A percentile compares a stretch with the other conserved stretches of the same genome.
Evolutionary conservation across 2,797 vertebrate genomes (phyloP).

Genomic region (Peromyscus eremicus): DNA sequence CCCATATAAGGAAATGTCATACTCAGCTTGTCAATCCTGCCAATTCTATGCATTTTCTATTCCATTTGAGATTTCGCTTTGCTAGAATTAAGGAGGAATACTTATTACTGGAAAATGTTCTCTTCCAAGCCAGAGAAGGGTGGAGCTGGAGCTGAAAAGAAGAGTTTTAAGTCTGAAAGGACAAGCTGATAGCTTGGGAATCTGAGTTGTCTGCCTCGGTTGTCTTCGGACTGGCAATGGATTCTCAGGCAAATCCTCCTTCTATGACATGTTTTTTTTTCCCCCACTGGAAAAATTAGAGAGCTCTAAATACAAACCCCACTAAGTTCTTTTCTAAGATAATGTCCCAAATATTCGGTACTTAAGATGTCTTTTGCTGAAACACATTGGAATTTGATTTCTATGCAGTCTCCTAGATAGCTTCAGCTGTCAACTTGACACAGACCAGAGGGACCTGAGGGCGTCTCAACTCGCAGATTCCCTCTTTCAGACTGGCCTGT

Average conservation of each 20-base stretch:
- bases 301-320: not conserved
- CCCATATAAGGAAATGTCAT: conserved; percentile 62
- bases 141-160: conserved; percentile 9
- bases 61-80: conserved; percentile 32
- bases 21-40: conserved; percentile 39
- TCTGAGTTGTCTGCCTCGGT: not conserved
- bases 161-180: not conserved
- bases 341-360: conserved; percentile 49
- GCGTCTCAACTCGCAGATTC: not conserved
- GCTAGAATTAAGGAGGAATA: not conserved
- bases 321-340: conserved; percentile 18
- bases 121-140: not conserved
- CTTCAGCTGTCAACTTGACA: not conserved
- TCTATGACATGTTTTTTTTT: not conserved
- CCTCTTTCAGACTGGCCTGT: not conserved
- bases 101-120: conserved; percentile 13
- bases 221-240: not conserved
- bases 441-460: not conserved
- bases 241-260: conserved; percentile 17
- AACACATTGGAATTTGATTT: conserved; percentile 53
- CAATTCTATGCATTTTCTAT: conserved; percentile 43
- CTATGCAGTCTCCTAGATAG: not conserved
- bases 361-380: not conserved
- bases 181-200: not conserved
- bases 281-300: conserved; percentile 56